phyloP scores from a whole-genome alignment of 2,888 invertebrate species.

The Pyrocoelia pectoralis region DNA sequence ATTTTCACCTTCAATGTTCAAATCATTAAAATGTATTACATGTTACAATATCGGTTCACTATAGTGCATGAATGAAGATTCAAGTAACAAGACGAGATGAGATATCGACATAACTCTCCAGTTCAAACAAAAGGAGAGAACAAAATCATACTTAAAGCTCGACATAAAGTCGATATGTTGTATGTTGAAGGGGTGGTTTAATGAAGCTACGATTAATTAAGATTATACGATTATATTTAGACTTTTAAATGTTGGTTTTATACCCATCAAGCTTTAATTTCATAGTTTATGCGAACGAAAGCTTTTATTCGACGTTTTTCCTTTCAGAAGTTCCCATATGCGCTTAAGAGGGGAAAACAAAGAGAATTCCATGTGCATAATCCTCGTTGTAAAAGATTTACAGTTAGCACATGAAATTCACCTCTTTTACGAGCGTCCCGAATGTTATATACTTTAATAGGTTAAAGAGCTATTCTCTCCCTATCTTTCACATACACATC shows the following conservation, averaged over 20 bases:
- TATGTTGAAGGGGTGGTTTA: neutral
- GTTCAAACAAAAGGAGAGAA: no score
- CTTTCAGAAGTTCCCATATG: constrained; percentile 6
- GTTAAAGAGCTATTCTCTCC: constrained; percentile 31
- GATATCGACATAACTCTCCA: no score
- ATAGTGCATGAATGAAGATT: no score
- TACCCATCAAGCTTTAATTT: constrained; percentile 7
- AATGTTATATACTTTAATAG: constrained; percentile 35
- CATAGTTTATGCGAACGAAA: neutral
- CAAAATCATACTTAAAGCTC: no score
- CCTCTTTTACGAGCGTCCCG: constrained; percentile 34
- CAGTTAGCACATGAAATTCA: constrained; percentile 35
- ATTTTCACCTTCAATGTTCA: no score
- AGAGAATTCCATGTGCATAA: constrained; percentile 31
- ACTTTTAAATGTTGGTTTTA: neutral
- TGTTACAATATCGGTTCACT: no score
- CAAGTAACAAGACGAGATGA: no score
- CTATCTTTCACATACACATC: constrained; percentile 35
- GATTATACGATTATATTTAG: constrained; percentile 1
- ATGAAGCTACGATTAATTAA: neutral
- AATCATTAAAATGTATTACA: no score
- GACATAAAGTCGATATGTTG: neutral
- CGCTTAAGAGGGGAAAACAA: constrained; percentile 15
- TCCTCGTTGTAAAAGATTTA: constrained; percentile 33
- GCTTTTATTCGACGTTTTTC: constrained; percentile 11